A percentile compares a stretch with the other conserved stretches of the same genome.
phyloP scores from a whole-genome alignment of 2,797 vertebrate species.

The Protonibea diacanthus region DNA sequence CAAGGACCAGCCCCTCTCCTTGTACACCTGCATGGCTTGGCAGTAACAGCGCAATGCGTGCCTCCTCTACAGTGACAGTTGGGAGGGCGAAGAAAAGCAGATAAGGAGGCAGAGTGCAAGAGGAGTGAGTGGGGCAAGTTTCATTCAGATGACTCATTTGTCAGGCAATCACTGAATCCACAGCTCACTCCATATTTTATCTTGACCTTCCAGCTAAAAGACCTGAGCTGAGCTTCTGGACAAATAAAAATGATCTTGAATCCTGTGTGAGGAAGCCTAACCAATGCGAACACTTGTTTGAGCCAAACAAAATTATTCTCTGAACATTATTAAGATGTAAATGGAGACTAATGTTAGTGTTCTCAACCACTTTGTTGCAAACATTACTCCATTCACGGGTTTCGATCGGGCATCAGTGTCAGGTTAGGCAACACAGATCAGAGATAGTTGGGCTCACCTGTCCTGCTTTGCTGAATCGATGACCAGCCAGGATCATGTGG shows the following conservation, averaged over 20 bases:
- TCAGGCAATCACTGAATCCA: neutral
- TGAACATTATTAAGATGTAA: neutral
- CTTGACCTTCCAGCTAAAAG: neutral
- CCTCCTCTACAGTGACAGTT: constrained; percentile 85
- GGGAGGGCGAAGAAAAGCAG: constrained; percentile 31
- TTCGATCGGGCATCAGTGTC: neutral
- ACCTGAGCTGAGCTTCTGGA: neutral
- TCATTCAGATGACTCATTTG: neutral
- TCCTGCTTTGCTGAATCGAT: constrained; percentile 97
- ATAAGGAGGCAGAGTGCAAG: neutral
- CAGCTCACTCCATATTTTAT: neutral
- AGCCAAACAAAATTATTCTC: no score
- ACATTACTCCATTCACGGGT: neutral
- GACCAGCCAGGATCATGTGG: constrained; percentile 98
- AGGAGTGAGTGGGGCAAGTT: neutral
- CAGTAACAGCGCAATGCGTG: constrained; percentile 97
- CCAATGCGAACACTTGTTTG: no score
- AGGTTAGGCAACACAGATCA: neutral
- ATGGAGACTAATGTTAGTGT: neutral
- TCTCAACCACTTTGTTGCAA: neutral
- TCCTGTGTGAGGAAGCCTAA: no score
- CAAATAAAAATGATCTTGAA: no score
- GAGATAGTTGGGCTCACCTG: constrained; percentile 86
- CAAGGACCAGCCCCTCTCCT: constrained; percentile 95
- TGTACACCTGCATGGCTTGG: constrained; percentile 99